These are phyloP conservation scores for Drosophila obscura DNA, from an alignment of 1,140 invertebrate species.

Conservation along the genomic window DNA sequence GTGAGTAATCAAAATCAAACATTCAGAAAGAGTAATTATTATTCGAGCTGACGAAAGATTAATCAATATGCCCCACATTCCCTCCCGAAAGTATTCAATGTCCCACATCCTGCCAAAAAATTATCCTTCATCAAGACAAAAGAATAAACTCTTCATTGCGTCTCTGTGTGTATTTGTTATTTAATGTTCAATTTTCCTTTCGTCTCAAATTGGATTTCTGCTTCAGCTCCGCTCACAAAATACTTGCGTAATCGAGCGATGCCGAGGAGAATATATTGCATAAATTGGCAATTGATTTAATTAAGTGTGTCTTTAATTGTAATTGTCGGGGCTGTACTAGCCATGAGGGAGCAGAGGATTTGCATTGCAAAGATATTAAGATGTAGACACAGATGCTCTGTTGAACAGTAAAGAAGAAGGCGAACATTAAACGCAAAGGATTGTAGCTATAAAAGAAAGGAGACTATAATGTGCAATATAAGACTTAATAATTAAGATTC, in stretches of 20 bases:
- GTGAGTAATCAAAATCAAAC: conserved; percentile 78
- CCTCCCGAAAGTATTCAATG: no score
- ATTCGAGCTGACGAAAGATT: no score
- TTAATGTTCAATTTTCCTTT: conserved; percentile 38
- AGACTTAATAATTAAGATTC: no score
- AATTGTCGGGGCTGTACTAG: conserved; percentile 26
- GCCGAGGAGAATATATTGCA: conserved; percentile 40
- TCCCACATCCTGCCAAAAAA: no score
- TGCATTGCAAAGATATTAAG: conserved; percentile 47
- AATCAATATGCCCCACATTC: no score
- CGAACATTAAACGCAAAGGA: no score
- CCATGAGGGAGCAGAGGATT: conserved; percentile 11
- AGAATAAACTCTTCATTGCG: conserved; percentile 27
- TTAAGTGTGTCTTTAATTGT: conserved; percentile 73
- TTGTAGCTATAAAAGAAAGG: no score
- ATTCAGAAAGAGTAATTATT: no score
- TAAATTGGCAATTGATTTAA: conserved; percentile 74
- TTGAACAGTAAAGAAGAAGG: no score
- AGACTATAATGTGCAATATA: no score
- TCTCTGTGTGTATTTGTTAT: conserved; percentile 11
- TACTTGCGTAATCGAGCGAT: conserved; percentile 24
- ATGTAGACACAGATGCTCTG: not conserved
- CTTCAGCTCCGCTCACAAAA: not conserved
- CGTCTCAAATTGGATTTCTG: conserved; percentile 36
- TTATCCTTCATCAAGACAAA: conserved; percentile 12